These are phyloP conservation scores for Esox niger DNA, from an alignment of 2,113 vertebrate species.

Conservation along the genomic window DNA sequence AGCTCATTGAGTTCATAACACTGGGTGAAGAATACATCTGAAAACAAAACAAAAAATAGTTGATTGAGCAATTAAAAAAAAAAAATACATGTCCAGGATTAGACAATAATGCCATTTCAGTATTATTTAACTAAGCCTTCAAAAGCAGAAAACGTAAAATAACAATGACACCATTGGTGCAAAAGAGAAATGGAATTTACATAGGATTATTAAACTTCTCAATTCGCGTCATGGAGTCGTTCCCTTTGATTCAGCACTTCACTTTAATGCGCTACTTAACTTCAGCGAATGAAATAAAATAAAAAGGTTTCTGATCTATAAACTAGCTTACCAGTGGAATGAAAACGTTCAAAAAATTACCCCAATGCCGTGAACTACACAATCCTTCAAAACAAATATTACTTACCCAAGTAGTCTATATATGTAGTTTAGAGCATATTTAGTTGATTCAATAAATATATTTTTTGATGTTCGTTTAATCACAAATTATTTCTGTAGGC, in stretches of 20 bases:
- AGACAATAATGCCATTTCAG: background rate
- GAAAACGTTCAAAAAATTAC: background rate
- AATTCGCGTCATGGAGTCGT: slow-evolving; percentile 64
- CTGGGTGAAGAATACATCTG: slow-evolving; percentile 83
- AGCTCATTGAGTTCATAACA: slow-evolving; percentile 76
- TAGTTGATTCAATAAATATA: background rate
- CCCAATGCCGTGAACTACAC: background rate
- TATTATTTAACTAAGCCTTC: background rate
- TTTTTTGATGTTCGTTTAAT: background rate
- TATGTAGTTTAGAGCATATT: background rate
- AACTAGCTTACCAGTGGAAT: background rate
- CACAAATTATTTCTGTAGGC: background rate
- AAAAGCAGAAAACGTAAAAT: slow-evolving; percentile 60
- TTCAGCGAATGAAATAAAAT: background rate
- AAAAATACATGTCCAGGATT: slow-evolving; percentile 1
- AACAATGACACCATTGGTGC: slow-evolving; percentile 69
- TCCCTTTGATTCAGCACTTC: background rate
- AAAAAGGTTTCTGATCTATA: background rate
- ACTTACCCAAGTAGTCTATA: no score
- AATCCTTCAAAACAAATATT: background rate
- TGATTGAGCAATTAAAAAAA: background rate
- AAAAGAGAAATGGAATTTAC: slow-evolving; percentile 62
- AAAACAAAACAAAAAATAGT: background rate
- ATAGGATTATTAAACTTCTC: slow-evolving; percentile 62
- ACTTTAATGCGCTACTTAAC: background rate